phyloP scores from a whole-genome alignment of 1,140 invertebrate genomes.

The Hormaphis cornu region DNA sequence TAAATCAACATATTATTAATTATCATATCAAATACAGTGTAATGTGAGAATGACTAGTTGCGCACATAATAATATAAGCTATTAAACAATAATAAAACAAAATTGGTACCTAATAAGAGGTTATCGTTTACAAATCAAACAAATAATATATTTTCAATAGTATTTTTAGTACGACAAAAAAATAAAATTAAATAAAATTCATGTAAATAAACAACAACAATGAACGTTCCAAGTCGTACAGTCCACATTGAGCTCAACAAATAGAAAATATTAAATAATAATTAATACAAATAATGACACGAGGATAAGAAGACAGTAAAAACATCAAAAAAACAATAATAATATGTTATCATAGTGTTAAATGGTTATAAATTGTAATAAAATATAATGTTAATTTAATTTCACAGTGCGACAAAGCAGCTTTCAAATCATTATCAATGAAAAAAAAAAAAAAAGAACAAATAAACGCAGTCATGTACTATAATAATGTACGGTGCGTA shows the following conservation, averaged over 20 bases:
- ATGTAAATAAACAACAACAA: conserved; percentile 24
- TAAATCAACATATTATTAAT: neutral
- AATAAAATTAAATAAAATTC: conserved; percentile 10
- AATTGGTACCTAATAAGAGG: neutral
- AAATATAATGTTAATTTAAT: neutral
- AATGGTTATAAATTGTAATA: neutral
- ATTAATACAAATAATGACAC: neutral
- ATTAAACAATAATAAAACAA: conserved; percentile 6
- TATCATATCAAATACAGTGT: neutral
- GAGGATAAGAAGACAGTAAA: neutral
- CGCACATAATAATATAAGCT: conserved; percentile 3
- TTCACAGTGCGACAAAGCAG: neutral
- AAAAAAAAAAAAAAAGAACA: neutral
- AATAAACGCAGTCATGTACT: neutral
- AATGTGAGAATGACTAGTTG: conserved; percentile 24
- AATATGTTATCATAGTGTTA: neutral
- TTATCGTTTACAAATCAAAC: conserved; percentile 10
- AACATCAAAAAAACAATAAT: neutral
- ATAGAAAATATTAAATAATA: conserved; percentile 5
- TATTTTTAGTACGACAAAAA: neutral
- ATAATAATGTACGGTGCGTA: neutral
- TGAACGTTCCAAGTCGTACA: conserved; percentile 11
- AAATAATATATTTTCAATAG: conserved; percentile 1
- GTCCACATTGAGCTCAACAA: conserved; percentile 20
- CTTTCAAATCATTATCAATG: neutral